Evolutionary conservation across 2,113 vertebrate species (phyloP), one percentile per base, ranked within the genome.

Genomic region (Oncorhynchus mykiss): DNA sequence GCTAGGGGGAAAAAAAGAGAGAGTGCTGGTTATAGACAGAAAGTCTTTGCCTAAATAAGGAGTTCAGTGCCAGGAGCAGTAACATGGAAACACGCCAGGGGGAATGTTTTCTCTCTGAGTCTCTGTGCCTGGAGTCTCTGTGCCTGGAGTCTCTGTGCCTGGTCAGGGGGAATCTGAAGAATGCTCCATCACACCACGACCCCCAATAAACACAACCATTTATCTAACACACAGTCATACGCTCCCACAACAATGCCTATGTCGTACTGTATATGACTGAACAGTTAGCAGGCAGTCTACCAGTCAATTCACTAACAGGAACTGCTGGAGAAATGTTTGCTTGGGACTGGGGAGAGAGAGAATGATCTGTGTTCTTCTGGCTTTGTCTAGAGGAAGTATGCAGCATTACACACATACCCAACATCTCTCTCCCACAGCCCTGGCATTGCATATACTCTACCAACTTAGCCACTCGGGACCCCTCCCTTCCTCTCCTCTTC

Each of bases 11-110:
- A 11, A 16, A 16, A 24, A 67, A 68, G 31, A 9, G 12, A 68
- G 67, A 68, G 14, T 13, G 3, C 5, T 14, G 29, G 25, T 3
- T 29, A 27, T 5, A 69, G 27, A 39, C 27, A 25, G 71, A 72
- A 48, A 5, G 70, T 24, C 22, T 78, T 85, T 92, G 86, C 87
- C 87, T 91, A 91, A 93, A 92, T 90, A 91, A 89, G 90, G 91
- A 88, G 86, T 67, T 87, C 68, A 18, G 75, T 84, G 88, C 85
- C 87, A 90, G 88, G 84, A 88, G 77, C 78, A 82, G 79, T 70
- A 77, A 70, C 70, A 75, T 76, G 75, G 86, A 89, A 86, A 69
- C 78, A 77, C 80, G 82, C 80, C 85, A 88, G 87, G 78, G 80
- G 83, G 81, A 92, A 90, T 88, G 88, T 83, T 85, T 80, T 67